Evolutionary conservation across 2,113 vertebrate genomes (phyloP).

Genomic region (Cebidichthys violaceus): DNA sequence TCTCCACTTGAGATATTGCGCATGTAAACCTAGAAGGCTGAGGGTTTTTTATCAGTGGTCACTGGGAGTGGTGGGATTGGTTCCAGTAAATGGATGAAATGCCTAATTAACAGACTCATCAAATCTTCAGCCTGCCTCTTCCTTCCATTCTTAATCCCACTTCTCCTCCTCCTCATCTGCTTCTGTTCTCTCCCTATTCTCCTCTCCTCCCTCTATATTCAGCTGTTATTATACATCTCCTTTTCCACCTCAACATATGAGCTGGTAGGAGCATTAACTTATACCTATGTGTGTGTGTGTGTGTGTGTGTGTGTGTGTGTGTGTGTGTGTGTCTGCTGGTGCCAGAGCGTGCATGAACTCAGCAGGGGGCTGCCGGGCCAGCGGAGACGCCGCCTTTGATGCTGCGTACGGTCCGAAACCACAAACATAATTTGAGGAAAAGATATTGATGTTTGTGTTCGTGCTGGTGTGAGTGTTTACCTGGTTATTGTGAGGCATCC

Average conservation of each 20-base stretch:
- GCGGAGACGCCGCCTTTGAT: constrained; percentile 55
- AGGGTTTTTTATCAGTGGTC: constrained; percentile 67
- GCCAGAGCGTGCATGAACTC: constrained; percentile 27
- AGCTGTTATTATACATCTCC: constrained; percentile 44
- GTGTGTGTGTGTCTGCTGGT: not conserved
- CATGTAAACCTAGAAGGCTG: constrained; percentile 56
- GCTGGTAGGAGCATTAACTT: constrained; percentile 58
- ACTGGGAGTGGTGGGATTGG: constrained; percentile 63
- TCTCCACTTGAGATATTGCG: constrained; percentile 51
- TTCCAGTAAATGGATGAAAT: constrained; percentile 66
- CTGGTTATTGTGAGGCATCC: constrained; percentile 84
- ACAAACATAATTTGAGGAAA: constrained; percentile 45
- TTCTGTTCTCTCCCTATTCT: constrained; percentile 6
- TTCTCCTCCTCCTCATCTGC: constrained; percentile 30
- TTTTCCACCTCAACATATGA: constrained; percentile 2
- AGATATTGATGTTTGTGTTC: constrained; percentile 43
- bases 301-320: constrained; percentile 16
- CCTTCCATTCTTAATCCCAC: constrained; percentile 24
- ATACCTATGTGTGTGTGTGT: constrained; percentile 54
- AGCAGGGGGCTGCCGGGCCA: constrained; percentile 40
- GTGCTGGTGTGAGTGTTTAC: constrained; percentile 51
- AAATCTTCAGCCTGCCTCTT: constrained; percentile 51
- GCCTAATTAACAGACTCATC: constrained; percentile 68
- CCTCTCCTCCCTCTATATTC: constrained; percentile 44
- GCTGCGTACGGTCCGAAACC: constrained; percentile 44